Conservation (phyloP, 2,113 vertebrate genomes). For the Megaleporinus macrocephalus region DNA sequence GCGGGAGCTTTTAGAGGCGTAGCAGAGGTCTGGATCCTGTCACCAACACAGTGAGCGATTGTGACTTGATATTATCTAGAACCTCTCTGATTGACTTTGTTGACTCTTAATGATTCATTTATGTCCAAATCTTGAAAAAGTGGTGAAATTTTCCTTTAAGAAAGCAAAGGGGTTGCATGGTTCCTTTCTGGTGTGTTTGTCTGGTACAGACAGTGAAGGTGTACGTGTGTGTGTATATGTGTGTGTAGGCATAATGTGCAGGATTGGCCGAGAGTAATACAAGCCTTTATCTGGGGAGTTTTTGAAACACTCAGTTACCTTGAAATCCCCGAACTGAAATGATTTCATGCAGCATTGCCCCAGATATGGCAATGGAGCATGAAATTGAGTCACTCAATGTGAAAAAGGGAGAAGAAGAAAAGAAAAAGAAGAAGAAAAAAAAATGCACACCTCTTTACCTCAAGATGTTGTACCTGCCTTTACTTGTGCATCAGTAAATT, state of each 20-base stretch:
- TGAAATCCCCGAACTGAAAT: constrained; percentile 82
- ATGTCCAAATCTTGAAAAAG: too few species aligned
- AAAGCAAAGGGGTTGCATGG: background rate
- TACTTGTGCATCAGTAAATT: constrained; percentile 45
- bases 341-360: constrained; percentile 81
- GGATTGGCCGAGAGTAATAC: constrained; percentile 73
- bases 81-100: too few species aligned
- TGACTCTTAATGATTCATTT: too few species aligned
- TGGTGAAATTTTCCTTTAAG: too few species aligned
- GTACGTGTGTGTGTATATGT: background rate
- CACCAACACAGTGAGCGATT: too few species aligned
- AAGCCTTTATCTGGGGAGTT: constrained; percentile 78
- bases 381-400: constrained; percentile 84
- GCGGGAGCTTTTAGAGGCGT: too few species aligned
- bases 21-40: too few species aligned
- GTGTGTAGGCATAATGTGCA: constrained; percentile 68
- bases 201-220: background rate
- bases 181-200: constrained; percentile 1
- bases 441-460: constrained; percentile 57
- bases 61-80: too few species aligned
- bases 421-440: constrained; percentile 39
- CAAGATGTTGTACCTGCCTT: constrained; percentile 50
- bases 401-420: constrained; percentile 58
- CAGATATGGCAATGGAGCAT: constrained; percentile 82
- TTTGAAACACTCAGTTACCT: constrained; percentile 80